These are phyloP conservation scores for Apamea sordens DNA, from an alignment of 2,888 invertebrate species.

Conservation along the genomic window DNA sequence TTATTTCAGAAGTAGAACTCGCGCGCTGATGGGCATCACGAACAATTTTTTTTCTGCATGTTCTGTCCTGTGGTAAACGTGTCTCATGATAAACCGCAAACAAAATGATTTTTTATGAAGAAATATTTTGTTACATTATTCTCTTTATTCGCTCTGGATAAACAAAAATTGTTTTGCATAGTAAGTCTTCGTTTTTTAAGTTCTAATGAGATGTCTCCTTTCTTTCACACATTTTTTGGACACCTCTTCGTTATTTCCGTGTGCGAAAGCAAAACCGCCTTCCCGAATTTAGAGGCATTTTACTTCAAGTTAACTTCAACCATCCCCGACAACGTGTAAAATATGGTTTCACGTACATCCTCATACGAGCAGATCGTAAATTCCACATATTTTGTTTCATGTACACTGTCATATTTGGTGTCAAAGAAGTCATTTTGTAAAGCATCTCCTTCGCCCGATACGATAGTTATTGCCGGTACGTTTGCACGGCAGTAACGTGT, in stretches of 20 bases:
- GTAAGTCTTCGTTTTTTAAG: background rate
- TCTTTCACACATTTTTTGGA: slow-evolving; percentile 10
- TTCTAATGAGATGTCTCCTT: background rate
- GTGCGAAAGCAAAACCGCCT: slow-evolving; percentile 29
- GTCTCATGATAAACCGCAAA: too few species aligned
- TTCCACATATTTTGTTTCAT: slow-evolving; percentile 65
- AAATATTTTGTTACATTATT: slow-evolving; percentile 1
- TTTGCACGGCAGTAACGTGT: slow-evolving; percentile 72
- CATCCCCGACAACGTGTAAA: slow-evolving; percentile 49
- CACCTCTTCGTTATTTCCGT: background rate
- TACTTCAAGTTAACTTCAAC: slow-evolving; percentile 42
- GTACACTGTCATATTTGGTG: slow-evolving; percentile 63
- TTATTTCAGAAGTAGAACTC: background rate
- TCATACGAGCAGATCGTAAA: slow-evolving; percentile 58
- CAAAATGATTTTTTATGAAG: background rate
- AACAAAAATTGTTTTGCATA: background rate
- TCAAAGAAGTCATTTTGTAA: slow-evolving; percentile 70
- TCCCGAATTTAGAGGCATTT: slow-evolving; percentile 45
- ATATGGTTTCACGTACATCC: slow-evolving; percentile 58
- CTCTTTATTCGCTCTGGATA: background rate
- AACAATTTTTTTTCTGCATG: background rate
- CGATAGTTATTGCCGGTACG: slow-evolving; percentile 68
- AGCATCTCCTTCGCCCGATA: slow-evolving; percentile 57
- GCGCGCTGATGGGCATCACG: too few species aligned
- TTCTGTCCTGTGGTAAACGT: too few species aligned